Conservation (phyloP, 2,797 vertebrate genomes). For the Allobates femoralis region DNA sequence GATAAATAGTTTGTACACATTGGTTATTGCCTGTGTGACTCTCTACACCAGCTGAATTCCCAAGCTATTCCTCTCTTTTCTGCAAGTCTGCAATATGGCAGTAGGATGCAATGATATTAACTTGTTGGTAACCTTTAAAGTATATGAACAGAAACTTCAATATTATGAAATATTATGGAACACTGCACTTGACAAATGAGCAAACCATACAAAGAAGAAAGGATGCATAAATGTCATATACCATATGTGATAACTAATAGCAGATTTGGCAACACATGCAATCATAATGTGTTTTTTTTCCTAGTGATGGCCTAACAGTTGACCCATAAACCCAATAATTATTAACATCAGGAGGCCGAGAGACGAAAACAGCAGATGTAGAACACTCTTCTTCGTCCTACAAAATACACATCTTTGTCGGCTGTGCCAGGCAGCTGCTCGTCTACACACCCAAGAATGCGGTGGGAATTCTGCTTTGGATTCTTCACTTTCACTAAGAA, state of each 20-base stretch:
- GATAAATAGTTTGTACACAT: not conserved
- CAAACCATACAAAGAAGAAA: not conserved
- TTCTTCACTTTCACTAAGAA: constrained; percentile 42
- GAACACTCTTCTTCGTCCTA: constrained; percentile 23
- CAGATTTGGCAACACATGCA: not conserved
- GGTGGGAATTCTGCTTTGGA: constrained; percentile 52
- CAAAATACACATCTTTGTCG: constrained; percentile 25
- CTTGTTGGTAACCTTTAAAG: not conserved
- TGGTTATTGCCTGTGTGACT: not conserved
- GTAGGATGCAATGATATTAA: not conserved
- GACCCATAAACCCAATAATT: not conserved
- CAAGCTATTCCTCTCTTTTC: not conserved
- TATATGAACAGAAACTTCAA: not conserved
- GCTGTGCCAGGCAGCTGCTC: constrained; percentile 48
- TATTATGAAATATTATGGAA: not conserved
- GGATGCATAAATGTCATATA: not conserved
- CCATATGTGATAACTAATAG: not conserved
- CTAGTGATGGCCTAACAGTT: not conserved
- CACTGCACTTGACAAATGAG: not conserved
- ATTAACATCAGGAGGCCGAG: constrained; percentile 21
- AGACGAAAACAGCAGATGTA: constrained; percentile 53
- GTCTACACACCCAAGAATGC: constrained; percentile 48
- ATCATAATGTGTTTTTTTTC: not conserved
- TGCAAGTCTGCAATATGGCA: not conserved
- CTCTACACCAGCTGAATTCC: not conserved